Evolutionary conservation across 53 echinoderm and acorn worm species (phyloP), one percentile per base, ranked within the genome.

Genomic region (Arbacia lixula): DNA sequence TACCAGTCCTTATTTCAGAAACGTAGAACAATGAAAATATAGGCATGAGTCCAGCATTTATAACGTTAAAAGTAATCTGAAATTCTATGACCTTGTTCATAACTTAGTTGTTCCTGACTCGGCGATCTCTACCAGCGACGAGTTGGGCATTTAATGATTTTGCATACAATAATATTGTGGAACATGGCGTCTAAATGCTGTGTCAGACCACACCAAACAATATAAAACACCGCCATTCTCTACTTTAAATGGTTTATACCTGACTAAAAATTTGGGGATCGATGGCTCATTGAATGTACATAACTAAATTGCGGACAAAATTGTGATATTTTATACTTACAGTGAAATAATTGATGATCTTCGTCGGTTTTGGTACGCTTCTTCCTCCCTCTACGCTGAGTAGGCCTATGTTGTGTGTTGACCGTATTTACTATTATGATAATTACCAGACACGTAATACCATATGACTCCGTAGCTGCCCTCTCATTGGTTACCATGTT

Each of bases 111-210:
- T n/a, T n/a, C n/a, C n/a, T n/a, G n/a, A n/a, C n/a, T n/a, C n/a
- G n/a, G n/a, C n/a, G n/a, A 51, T 51, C 51, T 51, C 51, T 17
- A 51, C 51, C 17, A 68, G 41, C 68, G 68, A 68, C 41, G 40
- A 14, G 42, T 71, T 16, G 38, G 71, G 71, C 71, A 71, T 75
- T 54, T 75, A 75, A 54, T 75, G 75, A 75, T 55, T 75, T 75
- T 75, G 75, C 75, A 75, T 75, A 75, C 75, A 75, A 75, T 75
- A 75, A 34, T 50, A 72, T 50, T 49, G 49, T 72, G 51, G 49
- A 72, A 75, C 75, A 77, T 77, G 77, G 77, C 77, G 77, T 77
- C 77, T 26, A 77, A 77, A 77, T 58, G 77, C 77, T 58, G 77
- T 77, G 77, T 77, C 77, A 77, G 60, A 77, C 77, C 58, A 3